Evolutionary conservation across 2,888 invertebrate genomes (phyloP).

Genomic region (Abscondita cerata): DNA sequence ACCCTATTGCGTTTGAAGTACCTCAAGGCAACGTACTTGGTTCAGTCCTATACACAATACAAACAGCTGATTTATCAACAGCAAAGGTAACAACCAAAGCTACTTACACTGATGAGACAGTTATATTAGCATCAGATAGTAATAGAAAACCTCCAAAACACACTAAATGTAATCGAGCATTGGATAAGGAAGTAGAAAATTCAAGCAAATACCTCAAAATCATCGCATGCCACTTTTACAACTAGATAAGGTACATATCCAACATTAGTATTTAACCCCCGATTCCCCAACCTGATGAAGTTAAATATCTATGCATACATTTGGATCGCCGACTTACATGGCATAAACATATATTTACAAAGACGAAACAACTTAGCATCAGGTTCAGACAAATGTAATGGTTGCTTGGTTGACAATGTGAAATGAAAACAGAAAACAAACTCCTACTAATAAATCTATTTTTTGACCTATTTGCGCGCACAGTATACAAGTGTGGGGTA

Average conservation of each 20-base stretch:
- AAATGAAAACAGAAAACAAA: not conserved
- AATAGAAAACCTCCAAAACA: not conserved
- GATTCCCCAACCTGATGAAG: slow-evolving; percentile 1
- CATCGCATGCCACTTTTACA: slow-evolving; percentile 1
- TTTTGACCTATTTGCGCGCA: not conserved
- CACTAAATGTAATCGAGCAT: not conserved
- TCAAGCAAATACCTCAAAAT: slow-evolving; percentile 3
- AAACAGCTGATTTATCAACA: not conserved
- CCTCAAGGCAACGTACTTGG: slow-evolving; percentile 12
- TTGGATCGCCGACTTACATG: not conserved
- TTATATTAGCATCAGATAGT: not conserved
- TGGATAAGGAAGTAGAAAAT: slow-evolving; percentile 8
- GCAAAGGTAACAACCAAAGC: not conserved
- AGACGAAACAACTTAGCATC: not conserved
- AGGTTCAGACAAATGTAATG: not conserved
- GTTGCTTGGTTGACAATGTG: not conserved
- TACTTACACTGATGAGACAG: not conserved
- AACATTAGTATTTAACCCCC: not conserved
- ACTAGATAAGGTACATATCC: not conserved
- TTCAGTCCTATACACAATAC: slow-evolving; percentile 6
- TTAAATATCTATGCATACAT: not conserved
- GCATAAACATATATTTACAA: not conserved
- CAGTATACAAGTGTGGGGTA: too few relatives aligned
- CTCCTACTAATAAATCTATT: not conserved
- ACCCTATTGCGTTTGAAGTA: slow-evolving; percentile 5